Evolutionary conservation across 2,113 vertebrate species (phyloP).

Genomic region (Polyodon spathula): DNA sequence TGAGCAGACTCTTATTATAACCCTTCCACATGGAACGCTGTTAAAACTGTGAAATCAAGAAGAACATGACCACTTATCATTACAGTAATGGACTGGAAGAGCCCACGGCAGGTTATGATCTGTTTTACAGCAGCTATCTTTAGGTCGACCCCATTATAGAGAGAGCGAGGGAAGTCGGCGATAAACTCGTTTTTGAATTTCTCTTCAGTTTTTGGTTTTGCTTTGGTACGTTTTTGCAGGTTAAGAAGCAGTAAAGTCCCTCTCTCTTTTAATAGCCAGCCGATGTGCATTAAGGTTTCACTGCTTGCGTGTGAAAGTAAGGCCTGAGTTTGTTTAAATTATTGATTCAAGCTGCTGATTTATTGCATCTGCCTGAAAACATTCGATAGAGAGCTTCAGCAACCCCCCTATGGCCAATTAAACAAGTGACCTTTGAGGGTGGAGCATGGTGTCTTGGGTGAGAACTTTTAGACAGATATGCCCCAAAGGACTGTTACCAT

Average conservation of each 20-base stretch:
- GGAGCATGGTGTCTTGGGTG: slow-evolving; percentile 8
- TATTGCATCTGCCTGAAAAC: slow-evolving; percentile 23
- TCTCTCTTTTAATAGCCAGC: neutral
- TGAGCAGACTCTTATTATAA: no score
- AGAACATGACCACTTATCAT: no score
- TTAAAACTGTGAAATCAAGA: no score
- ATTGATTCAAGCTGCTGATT: slow-evolving; percentile 48
- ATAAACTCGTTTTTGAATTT: no score
- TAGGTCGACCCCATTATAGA: no score
- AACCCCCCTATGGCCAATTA: slow-evolving; percentile 43
- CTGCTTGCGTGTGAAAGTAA: neutral
- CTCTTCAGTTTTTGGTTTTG: no score
- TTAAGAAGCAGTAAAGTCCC: slow-evolving; percentile 14
- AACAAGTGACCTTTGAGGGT: slow-evolving; percentile 30
- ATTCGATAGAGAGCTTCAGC: slow-evolving; percentile 14
- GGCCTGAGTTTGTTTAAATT: slow-evolving; percentile 44
- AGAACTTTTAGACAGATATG: slow-evolving; percentile 23
- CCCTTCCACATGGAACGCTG: no score
- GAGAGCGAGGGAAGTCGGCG: no score
- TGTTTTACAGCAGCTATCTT: no score
- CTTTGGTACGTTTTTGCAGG: no score
- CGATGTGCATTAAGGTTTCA: neutral
- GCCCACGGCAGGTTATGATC: no score
- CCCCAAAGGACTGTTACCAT: slow-evolving; percentile 29
- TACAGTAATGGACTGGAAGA: no score